Evolutionary conservation across 2,797 vertebrate species (phyloP), one percentile per base, ranked within the genome.

Genomic region (Megaceryle alcyon): DNA sequence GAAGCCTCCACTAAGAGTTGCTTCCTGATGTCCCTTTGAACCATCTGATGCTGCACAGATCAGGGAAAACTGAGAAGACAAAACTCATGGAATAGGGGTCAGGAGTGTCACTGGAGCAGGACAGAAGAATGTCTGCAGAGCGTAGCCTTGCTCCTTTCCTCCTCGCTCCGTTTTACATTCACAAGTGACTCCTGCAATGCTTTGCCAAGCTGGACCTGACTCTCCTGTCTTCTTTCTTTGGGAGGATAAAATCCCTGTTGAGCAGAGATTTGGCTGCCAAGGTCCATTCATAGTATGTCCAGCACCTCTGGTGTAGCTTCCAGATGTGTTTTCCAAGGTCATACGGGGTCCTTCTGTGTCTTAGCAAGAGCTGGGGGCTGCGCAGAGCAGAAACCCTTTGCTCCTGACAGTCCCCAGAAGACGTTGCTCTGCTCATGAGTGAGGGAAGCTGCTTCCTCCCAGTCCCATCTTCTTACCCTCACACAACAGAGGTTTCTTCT

Each of bases 241-340:
- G 54, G 85, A 91, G 63, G 53, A 43, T 78, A 37, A 66, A 77
- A 68, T 71, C 69, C 18, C 69, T 77, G 59, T 68, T 87, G 39
- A 70, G 7, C 66, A 93, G 85, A 81, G 59, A 14, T 77, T 83
- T 93, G 71, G 86, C 82, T 94, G 43, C 85, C 80, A 44, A 56
- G 77, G 46, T 56, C 31, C 19, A 19, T 56, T 21, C 59, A 4
- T 25, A 31, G 26, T 23, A 31, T 86, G 46, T 71, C 66, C 43
- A 49, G 60, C 25, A 35, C n/a, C 76, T 82, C 39, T 70, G 2
- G 4, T 11, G 17, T 51, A 66, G 65, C 71, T 93, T 79, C 82
- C 96, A 88, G 85, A 61, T 91, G 41, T 44, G 23, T 92, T 86
- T 71, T 77, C 91, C 77, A 41, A 65, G 49, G 43, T 39, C 93